Conservation (phyloP, 2,888 invertebrate genomes). For the Seladonia tumulorum region DNA sequence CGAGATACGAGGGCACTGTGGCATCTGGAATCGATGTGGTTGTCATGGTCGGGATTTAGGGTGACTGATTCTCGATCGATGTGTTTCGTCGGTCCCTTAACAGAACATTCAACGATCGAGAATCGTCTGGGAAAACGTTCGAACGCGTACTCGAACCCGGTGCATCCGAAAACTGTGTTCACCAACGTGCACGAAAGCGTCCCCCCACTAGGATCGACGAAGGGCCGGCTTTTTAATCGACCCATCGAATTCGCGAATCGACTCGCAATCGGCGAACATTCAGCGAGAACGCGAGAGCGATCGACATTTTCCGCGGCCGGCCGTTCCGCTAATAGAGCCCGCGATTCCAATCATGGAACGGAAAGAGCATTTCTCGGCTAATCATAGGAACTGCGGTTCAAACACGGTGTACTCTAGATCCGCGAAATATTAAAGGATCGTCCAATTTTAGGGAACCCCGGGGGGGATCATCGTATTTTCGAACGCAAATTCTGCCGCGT, state of each 20-base stretch:
- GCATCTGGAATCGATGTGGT: neutral
- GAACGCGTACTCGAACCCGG: neutral
- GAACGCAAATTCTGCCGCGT: neutral
- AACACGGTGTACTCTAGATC: neutral
- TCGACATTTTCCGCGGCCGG: neutral
- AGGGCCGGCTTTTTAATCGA: neutral
- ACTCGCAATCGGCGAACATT: neutral
- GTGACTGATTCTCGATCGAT: constrained; percentile 3
- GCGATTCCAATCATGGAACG: neutral
- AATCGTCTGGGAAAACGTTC: neutral
- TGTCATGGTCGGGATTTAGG: neutral
- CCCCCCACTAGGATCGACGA: neutral
- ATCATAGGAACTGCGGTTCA: neutral
- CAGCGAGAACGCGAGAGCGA: neutral
- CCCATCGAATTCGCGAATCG: neutral
- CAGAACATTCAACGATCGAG: neutral
- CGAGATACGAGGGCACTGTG: neutral
- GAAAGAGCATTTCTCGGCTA: neutral
- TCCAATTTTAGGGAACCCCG: neutral
- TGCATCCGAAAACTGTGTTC: neutral
- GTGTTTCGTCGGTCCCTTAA: neutral
- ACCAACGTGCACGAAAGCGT: neutral
- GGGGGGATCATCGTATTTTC: neutral
- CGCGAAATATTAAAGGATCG: neutral
- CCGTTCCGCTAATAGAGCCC: neutral